Evolutionary conservation across 2,113 vertebrate species (phyloP), one percentile per base, ranked within the genome.

Genomic region (Haplochromis burtoni): DNA sequence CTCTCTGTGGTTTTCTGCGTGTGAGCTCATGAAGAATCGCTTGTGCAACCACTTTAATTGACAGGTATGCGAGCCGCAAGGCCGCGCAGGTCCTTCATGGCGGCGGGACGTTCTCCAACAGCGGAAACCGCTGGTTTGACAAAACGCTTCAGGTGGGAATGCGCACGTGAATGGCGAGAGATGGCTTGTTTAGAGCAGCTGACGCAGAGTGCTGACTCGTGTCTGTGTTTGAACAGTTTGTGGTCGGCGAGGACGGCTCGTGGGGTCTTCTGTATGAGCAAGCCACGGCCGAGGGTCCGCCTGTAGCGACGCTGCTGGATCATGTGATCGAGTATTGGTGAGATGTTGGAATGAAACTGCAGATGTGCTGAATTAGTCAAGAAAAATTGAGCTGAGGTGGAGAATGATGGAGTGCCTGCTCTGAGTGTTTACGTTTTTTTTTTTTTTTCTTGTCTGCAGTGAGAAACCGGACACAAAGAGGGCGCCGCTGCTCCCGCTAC

Each of bases 51-150:
- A 9, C 76, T 81, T 63, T 94, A 88, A 93, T 71, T 93, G 87
- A 85, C 94, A 96, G 97, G 90, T 97, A 97, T 10, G 94, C 96
- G 3, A 97, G 97, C 89, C 95, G 97, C 9, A 97, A 97, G 79
- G 97, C 97, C 0, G 97, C 97, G 1, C 97, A 98, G 93, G 93
- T 97, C 82, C 94, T 98, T 9, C 97, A 98, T 1, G 97, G 97
- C 1, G 97, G 97, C 14, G 97, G 97, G 86, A 97, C 97, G 3
- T 97, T 96, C 87, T 97, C 97, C 82, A 98, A 97, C 95, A 97
- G 97, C 1, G 97, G 97, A 8, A 98, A 98, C 91, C 97, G 97
- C 63, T 98, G 97, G 97, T 98, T 98, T 80, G 97, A 98, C 91
- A 98, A 98, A 92, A 97, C 97, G 0, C 88, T 98, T 78, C 97